phyloP scores from a whole-genome alignment of 2,113 vertebrate genomes.

The Hystrix cristata region DNA sequence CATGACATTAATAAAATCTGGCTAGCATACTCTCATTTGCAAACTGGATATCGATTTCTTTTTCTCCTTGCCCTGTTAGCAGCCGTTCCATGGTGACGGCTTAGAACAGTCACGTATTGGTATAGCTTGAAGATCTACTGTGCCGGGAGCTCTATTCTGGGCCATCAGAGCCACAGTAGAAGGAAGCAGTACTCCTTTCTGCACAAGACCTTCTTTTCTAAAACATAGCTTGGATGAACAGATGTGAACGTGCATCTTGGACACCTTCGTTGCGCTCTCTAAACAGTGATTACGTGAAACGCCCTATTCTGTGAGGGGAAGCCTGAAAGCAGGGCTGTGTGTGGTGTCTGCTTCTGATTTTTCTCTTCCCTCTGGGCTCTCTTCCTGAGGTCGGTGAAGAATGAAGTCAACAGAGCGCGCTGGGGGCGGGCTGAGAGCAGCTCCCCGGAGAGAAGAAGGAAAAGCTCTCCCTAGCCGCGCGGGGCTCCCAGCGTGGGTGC shows the following conservation, averaged over 20 bases:
- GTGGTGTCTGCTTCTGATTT: background rate
- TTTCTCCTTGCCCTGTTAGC: background rate
- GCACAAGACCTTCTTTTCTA: background rate
- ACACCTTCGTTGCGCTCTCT: background rate
- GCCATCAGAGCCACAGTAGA: background rate
- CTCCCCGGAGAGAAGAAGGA: background rate
- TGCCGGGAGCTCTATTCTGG: background rate
- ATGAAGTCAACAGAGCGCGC: background rate
- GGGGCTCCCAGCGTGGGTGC: too few species aligned
- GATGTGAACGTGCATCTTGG: background rate
- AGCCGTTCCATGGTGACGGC: background rate
- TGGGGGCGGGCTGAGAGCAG: background rate
- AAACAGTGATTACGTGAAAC: background rate
- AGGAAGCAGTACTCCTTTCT: background rate
- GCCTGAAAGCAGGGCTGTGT: background rate
- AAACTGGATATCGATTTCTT: slow-evolving; percentile 49
- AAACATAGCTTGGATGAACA: background rate
- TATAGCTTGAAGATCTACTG: background rate
- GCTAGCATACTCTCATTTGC: background rate
- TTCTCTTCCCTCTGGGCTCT: background rate
- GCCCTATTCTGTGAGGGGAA: background rate
- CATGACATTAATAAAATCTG: background rate
- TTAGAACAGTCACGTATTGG: slow-evolving; percentile 6
- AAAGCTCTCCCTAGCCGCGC: background rate
- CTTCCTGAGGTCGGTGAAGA: background rate